Base-by-base conservation (phyloP, 2,888 invertebrate species). In the Palloptera scutellata region DNA sequence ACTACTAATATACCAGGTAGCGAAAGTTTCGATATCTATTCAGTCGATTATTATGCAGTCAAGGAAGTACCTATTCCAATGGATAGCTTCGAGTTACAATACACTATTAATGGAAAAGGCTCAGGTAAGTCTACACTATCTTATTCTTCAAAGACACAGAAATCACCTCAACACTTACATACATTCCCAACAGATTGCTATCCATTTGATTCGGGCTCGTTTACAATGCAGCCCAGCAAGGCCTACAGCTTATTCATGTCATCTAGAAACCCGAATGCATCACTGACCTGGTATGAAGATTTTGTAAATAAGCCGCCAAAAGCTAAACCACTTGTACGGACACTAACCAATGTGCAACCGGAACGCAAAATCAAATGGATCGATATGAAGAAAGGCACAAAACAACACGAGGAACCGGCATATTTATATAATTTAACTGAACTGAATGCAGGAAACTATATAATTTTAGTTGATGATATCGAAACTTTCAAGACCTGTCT, bases 301-400 rank as follows among this genome's bases (percentile, higher is more conserved):
- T 74, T 78, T 19, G 69, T 79, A 13, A 78, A 81, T 12, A 84
- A 84, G 60, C 79, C 83, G 2, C 73, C 74, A 45, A 78, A 77
- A 1, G 82, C 79, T 1, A 67, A 57, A 60, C 79, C 83, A 1
- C 48, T 78, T 1, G 75, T 80, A 0, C 75, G 83, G 54, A 78
- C 78, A 0, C 61, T 84, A 59, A 77, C 80, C 17, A 81, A 77
- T 67, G 60, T 81, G 1, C 60, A 70, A 20, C 64, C 69, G 13
- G 61, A 69, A 13, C 71, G 61, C 1, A 75, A 76, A 0, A 73
- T 83, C 8, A 20, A 67, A 1, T 82, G 82, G 77, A 63, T 63
- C 0, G 78, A 77, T 42, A 55, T 51, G 2, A 69, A 71, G n/a
- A 30, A 30, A 30, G 30, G 30, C 30, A 30, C 30, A 30, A 30